These are phyloP conservation scores for Charanyca ferruginea DNA, from an alignment of 2,888 invertebrate species.

Conservation along the genomic window DNA sequence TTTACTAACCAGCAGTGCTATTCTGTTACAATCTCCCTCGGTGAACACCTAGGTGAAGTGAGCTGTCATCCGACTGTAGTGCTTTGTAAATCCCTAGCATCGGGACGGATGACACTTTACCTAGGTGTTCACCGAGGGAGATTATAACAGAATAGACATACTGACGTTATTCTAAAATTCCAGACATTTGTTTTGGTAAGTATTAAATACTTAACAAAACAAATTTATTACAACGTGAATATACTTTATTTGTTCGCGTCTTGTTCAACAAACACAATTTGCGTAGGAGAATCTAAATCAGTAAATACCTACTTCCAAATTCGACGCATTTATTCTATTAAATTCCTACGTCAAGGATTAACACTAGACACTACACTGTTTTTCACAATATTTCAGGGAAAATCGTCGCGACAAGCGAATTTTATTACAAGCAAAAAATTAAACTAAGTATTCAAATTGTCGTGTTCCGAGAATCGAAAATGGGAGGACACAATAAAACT, in stretches of 20 bases:
- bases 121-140: too few relatives aligned
- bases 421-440: slow-evolving; percentile 40
- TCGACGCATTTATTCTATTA: slow-evolving; percentile 21
- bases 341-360: slow-evolving; percentile 14
- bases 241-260: slow-evolving; percentile 3
- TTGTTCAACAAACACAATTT: slow-evolving; percentile 2
- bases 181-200: background rate
- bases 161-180: too few relatives aligned
- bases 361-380: slow-evolving; percentile 49
- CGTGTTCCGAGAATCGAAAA: slow-evolving; percentile 54
- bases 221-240: slow-evolving; percentile 12
- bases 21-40: too few relatives aligned
- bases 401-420: slow-evolving; percentile 40
- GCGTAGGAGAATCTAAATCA: slow-evolving; percentile 28
- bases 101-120: too few relatives aligned
- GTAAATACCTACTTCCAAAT: slow-evolving; percentile 9
- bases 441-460: slow-evolving; percentile 40
- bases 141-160: too few relatives aligned
- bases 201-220: too few relatives aligned
- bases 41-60: too few relatives aligned
- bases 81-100: too few relatives aligned
- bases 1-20: too few relatives aligned
- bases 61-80: too few relatives aligned
- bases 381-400: slow-evolving; percentile 55
- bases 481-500: slow-evolving; percentile 53